These are phyloP conservation scores for Hapalemur alaotrensis DNA, from an alignment of 2,797 vertebrate genomes.

Conservation along the genomic window DNA sequence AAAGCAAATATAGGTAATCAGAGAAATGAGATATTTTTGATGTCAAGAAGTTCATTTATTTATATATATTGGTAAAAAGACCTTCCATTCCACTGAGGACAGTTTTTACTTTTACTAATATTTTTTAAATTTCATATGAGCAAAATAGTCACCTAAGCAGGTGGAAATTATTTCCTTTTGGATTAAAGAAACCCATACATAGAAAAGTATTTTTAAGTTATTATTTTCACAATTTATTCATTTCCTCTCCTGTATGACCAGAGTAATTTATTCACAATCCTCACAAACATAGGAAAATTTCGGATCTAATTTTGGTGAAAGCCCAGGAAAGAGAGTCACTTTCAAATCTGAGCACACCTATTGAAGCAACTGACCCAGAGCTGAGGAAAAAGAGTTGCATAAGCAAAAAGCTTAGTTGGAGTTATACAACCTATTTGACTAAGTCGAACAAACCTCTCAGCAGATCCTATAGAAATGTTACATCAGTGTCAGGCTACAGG, in stretches of 20 bases:
- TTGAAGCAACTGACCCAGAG: background rate
- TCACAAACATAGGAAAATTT: background rate
- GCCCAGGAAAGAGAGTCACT: background rate
- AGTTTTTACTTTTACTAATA: background rate
- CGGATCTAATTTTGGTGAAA: background rate
- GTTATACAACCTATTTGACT: background rate
- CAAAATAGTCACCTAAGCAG: background rate
- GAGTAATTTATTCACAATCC: background rate
- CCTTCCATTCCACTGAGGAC: background rate
- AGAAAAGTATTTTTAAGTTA: background rate
- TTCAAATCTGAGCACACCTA: background rate
- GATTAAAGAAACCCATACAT: background rate
- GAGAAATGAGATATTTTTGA: background rate
- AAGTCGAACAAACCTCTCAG: background rate
- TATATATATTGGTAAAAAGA: background rate
- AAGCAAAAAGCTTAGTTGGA: background rate
- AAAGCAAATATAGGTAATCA: background rate
- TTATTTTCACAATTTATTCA: background rate
- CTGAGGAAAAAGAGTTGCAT: background rate
- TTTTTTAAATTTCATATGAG: background rate
- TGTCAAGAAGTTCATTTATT: conserved; percentile 10
- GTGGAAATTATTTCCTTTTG: background rate
- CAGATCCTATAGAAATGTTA: background rate
- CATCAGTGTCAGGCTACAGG: background rate
- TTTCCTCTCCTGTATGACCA: background rate